These are phyloP conservation scores for Valencia hispanica DNA, from an alignment of 2,797 vertebrate species.

Conservation along the genomic window DNA sequence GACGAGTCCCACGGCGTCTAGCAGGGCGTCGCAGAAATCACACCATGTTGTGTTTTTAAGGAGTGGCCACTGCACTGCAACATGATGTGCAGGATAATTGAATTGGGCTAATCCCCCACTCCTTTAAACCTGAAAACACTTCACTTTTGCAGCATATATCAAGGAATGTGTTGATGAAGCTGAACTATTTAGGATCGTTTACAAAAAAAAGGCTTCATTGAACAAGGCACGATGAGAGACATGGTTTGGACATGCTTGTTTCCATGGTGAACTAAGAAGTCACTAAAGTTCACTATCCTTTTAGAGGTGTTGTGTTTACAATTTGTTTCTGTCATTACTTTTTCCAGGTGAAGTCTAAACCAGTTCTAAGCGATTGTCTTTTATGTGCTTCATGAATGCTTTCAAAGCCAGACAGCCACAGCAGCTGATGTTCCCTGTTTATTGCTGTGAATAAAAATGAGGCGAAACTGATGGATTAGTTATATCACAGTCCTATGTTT, in stretches of 20 bases:
- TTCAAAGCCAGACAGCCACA: not conserved
- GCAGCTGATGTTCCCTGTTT: not conserved
- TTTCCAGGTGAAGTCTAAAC: not conserved
- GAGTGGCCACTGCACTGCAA: slow-evolving; percentile 12
- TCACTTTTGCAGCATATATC: not conserved
- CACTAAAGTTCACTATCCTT: not conserved
- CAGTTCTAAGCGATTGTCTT: not conserved
- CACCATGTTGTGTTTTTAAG: slow-evolving; percentile 15
- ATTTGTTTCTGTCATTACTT: not conserved
- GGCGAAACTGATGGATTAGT: not conserved
- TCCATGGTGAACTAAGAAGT: slow-evolving; percentile 14
- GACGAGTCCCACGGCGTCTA: slow-evolving; percentile 26
- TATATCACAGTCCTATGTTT: not conserved
- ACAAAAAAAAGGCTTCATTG: not conserved
- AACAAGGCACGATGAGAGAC: not conserved
- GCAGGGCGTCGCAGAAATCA: not conserved
- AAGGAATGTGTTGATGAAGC: not conserved
- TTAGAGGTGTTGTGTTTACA: not conserved
- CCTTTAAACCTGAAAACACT: not conserved
- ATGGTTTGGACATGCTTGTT: slow-evolving; percentile 7
- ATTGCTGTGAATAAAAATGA: slow-evolving; percentile 11
- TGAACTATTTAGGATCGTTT: not conserved
- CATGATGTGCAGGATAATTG: slow-evolving; percentile 2
- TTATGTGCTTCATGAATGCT: not conserved
- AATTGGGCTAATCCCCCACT: not conserved